phyloP scores from a whole-genome alignment of 2,797 vertebrate genomes.

The Scarus forsteni region DNA sequence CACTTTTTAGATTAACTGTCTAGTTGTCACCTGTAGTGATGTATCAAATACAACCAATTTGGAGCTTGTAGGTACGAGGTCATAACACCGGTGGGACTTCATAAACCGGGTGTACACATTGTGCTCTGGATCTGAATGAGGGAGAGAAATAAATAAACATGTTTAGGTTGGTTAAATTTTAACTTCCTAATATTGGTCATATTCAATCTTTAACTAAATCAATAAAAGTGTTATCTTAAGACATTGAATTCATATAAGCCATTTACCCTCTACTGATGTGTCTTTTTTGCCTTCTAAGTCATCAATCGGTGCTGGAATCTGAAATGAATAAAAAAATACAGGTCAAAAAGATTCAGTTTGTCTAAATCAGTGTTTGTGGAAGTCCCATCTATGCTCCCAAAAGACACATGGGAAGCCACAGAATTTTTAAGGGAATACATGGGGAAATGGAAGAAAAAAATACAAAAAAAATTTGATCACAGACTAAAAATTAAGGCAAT shows the following conservation, averaged over 20 bases:
- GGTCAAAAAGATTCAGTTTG: not conserved
- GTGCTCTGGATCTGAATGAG: slow-evolving; percentile 82
- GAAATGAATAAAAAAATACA: slow-evolving; percentile 53
- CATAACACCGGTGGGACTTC: slow-evolving; percentile 97
- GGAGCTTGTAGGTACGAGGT: slow-evolving; percentile 97
- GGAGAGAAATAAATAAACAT: not conserved
- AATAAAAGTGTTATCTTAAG: too few species aligned
- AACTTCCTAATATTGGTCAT: not conserved
- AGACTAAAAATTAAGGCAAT: too few species aligned
- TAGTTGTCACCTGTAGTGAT: slow-evolving; percentile 90
- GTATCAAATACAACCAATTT: slow-evolving; percentile 98
- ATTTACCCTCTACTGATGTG: slow-evolving; percentile 76
- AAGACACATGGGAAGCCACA: too few species aligned
- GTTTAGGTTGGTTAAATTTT: not conserved
- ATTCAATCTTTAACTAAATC: too few species aligned
- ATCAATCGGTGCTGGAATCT: slow-evolving; percentile 82
- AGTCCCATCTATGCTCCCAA: too few species aligned
- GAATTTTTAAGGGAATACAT: too few species aligned
- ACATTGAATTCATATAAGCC: not conserved
- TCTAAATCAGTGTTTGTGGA: not conserved
- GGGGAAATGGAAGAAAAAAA: too few species aligned
- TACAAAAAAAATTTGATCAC: too few species aligned
- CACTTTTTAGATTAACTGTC: not conserved
- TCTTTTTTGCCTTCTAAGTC: slow-evolving; percentile 85
- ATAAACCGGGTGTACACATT: slow-evolving; percentile 95